Conservation (phyloP, 2,888 invertebrate species). For the Capitulum mitella region DNA sequence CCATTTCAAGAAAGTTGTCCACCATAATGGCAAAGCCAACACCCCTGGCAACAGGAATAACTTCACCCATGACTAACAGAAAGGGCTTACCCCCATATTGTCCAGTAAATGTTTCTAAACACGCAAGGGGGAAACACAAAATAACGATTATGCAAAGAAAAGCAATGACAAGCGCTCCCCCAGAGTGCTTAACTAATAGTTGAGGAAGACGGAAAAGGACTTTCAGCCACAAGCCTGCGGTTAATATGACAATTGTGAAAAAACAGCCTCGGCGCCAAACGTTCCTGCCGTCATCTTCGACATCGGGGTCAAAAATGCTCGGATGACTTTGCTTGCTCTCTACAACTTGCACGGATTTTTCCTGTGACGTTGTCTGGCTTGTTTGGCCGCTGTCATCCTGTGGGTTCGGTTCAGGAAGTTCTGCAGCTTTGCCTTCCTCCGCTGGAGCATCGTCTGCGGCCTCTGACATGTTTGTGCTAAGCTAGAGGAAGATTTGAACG, state of each 20-base stretch:
- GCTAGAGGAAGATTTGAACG: no score
- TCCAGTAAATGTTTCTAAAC: conserved; percentile 18
- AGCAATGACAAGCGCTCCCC: neutral
- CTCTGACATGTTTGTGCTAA: no score
- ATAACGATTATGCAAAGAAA: neutral
- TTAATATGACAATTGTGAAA: neutral
- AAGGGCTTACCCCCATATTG: neutral
- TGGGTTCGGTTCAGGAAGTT: no score
- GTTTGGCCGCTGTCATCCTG: neutral
- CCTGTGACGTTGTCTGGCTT: neutral
- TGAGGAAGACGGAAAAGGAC: neutral
- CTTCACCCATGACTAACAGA: neutral
- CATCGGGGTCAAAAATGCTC: neutral
- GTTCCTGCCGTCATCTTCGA: neutral
- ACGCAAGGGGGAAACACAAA: neutral
- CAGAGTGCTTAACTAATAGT: neutral
- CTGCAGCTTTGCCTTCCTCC: no score
- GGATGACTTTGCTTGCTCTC: neutral
- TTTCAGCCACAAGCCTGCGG: neutral
- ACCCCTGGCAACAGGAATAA: neutral
- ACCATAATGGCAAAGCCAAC: neutral
- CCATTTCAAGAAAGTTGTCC: neutral
- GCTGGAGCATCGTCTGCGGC: no score
- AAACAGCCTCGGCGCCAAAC: neutral
- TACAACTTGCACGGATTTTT: neutral